Base-by-base conservation (phyloP, 2,797 vertebrate species). In the Tachyglossus aculeatus region DNA sequence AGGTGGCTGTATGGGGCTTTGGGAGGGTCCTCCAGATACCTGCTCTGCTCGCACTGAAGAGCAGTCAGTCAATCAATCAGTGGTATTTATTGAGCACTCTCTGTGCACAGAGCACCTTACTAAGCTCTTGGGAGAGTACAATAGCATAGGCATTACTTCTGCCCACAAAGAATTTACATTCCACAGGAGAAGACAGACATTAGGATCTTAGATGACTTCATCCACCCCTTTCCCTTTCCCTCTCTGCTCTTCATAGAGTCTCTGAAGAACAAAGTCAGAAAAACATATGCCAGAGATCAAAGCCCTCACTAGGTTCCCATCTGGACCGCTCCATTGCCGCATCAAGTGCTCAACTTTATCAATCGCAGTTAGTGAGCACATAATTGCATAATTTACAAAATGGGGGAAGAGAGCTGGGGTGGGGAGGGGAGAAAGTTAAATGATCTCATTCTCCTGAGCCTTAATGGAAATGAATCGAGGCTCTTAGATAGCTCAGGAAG, bases 391-490 rank as follows among this genome's bases (percentile, higher is more conserved):
- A 77, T 68, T 43, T 57, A 77, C 34, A 62, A 41, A 63, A 4
- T 1, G 1, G 14, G n/a, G 32, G 11, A 7, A 7, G 40, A 44
- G 33, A 32, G 58, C 59, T 12, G 43, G 36, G 45, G 16, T 18
- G 16, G 18, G 9, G 40, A 16, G 36, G 52, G 39, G 57, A 43
- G 33, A 71, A 61, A 68, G 53, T 68, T 58, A 86, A 81, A 83
- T 67, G 47, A 75, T 81, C 57, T 77, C 71, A 66, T 76, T 71
- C 71, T 82, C 53, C 77, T 47, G 4, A 72, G 59, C 66, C 51
- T 71, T 86, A 88, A 84, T 86, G 60, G 86, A 86, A 88, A 86
- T 78, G 74, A 88, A 86, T 84, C 0, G 36, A 86, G 58, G 60
- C 82, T 82, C 67, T 82, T 77, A 81, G 82, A 72, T 73, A 81